A percentile compares a stretch with the other conserved stretches of the same genome.
phyloP scores from a whole-genome alignment of 2,797 vertebrate species.

The Neopelma chrysocephalum region DNA sequence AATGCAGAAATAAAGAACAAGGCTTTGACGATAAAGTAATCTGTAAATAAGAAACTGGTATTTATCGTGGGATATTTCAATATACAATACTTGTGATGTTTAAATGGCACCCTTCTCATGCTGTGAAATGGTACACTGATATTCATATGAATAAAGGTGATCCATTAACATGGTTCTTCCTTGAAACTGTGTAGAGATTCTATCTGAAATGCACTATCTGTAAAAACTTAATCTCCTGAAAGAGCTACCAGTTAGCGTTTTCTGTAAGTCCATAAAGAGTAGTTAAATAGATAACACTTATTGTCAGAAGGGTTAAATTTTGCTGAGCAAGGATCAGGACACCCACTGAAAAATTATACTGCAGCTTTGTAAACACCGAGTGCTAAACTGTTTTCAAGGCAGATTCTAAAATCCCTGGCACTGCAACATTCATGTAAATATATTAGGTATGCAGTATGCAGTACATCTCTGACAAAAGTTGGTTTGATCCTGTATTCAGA shows the following conservation, averaged over 20 bases:
- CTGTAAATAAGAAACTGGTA: background rate
- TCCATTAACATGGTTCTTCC: background rate
- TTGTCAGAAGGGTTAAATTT: background rate
- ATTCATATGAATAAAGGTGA: background rate
- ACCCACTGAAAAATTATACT: background rate
- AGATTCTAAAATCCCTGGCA: background rate
- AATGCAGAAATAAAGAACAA: background rate
- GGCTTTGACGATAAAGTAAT: background rate
- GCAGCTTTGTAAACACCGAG: background rate
- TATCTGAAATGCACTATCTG: background rate
- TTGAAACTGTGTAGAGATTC: background rate
- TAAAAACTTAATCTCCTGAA: background rate
- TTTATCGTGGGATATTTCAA: background rate
- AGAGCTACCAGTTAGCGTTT: background rate
- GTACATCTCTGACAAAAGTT: background rate
- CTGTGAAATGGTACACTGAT: background rate
- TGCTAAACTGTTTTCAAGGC: background rate
- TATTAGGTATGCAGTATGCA: rapidly evolving
- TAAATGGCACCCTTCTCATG: background rate
- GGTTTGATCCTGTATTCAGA: background rate
- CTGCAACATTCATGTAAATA: background rate
- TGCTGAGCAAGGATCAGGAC: background rate
- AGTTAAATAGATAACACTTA: background rate
- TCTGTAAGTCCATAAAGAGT: background rate
- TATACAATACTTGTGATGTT: background rate